Conservation (phyloP, 64 coral and sea anemone genomes). For the Cladopsammia gracilis region DNA sequence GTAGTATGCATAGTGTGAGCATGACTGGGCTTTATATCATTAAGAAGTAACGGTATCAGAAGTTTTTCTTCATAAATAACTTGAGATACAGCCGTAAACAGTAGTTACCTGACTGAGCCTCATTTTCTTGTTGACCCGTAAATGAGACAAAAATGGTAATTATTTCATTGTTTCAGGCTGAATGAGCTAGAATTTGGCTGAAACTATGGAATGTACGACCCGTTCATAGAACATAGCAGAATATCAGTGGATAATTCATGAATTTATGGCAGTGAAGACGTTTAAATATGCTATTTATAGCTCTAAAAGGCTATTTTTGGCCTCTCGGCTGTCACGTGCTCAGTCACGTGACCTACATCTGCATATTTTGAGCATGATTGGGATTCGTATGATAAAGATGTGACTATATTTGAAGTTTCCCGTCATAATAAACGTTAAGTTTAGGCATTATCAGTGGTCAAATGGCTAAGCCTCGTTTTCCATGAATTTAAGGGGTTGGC, state of each 20-base stretch:
- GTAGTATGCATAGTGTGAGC: neutral
- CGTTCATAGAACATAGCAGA: constrained; percentile 27
- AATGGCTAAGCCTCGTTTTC: no score
- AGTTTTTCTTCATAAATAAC: constrained; percentile 16
- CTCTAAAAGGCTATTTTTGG: constrained; percentile 25
- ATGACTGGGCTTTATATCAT: neutral
- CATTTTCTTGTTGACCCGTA: constrained; percentile 13
- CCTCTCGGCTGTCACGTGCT: neutral
- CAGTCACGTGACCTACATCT: constrained; percentile 13
- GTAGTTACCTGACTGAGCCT: neutral
- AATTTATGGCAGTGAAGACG: neutral
- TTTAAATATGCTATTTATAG: constrained; percentile 12
- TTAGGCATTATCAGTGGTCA: no score
- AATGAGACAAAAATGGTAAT: constrained; percentile 32
- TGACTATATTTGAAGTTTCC: no score
- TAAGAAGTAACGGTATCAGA: neutral
- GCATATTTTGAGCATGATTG: no score
- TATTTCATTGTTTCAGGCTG: constrained; percentile 8
- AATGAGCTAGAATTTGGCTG: constrained; percentile 14
- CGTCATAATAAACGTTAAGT: no score
- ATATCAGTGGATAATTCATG: constrained; percentile 28
- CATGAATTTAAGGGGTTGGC: no score
- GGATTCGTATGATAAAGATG: no score
- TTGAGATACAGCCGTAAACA: constrained; percentile 14
- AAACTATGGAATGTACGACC: constrained; percentile 14